Evolutionary conservation across 1,140 invertebrate genomes (phyloP).

Genomic region (Xylocopa sonorina): DNA sequence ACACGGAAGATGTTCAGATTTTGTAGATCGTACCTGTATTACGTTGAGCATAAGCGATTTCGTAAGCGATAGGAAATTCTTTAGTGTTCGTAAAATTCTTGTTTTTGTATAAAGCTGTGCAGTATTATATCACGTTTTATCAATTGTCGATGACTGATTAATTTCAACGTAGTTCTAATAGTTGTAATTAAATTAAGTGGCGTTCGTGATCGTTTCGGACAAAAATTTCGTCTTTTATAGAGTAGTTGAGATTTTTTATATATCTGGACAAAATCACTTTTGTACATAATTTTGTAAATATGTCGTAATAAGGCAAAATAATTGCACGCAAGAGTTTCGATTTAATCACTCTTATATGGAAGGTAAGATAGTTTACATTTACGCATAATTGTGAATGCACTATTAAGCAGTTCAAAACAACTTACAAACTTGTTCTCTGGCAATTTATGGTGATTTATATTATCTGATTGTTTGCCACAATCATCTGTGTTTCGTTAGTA

Average conservation of each 20-base stretch:
- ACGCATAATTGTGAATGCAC: slow-evolving; percentile 3
- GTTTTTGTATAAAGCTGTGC: slow-evolving; percentile 20
- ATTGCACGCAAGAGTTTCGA: slow-evolving; percentile 34
- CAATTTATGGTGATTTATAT: too few relatives aligned
- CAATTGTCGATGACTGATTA: slow-evolving; percentile 24
- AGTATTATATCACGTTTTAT: slow-evolving; percentile 48
- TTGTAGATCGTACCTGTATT: slow-evolving; percentile 40
- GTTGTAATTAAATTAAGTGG: slow-evolving; percentile 3
- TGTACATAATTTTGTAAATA: slow-evolving; percentile 49
- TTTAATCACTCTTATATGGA: slow-evolving; percentile 40
- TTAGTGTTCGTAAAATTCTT: slow-evolving; percentile 21
- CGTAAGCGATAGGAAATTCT: slow-evolving; percentile 40
- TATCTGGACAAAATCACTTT: slow-evolving; percentile 13
- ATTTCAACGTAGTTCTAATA: neutral
- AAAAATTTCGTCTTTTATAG: slow-evolving; percentile 39
- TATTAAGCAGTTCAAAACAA: too few relatives aligned
- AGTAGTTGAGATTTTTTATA: slow-evolving; percentile 36
- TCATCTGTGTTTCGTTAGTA: too few relatives aligned
- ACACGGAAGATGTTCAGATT: slow-evolving; percentile 21
- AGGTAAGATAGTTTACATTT: slow-evolving; percentile 53
- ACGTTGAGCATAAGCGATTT: slow-evolving; percentile 28
- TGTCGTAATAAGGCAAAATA: slow-evolving; percentile 44
- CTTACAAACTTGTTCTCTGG: too few relatives aligned
- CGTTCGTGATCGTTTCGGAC: neutral
- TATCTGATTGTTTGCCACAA: too few relatives aligned